These are phyloP conservation scores for Prochilodus magdalenae DNA, from an alignment of 2,113 vertebrate species.

Conservation along the genomic window DNA sequence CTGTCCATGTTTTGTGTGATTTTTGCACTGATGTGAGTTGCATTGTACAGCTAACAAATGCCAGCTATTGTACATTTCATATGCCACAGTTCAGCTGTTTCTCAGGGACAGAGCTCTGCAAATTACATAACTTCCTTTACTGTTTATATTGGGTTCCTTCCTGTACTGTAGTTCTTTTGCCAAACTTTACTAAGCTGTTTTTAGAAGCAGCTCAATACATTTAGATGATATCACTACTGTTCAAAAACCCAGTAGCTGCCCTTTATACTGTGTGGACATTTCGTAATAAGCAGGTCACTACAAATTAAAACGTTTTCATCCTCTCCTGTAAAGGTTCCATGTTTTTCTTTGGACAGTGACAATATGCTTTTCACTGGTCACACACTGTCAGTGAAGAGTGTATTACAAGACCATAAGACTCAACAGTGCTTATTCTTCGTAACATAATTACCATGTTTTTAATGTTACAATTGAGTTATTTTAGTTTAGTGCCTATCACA, in stretches of 20 bases:
- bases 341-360: too few relatives aligned
- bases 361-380: neutral
- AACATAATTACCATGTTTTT: neutral
- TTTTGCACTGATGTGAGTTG: neutral
- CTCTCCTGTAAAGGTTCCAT: too few relatives aligned
- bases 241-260: too few relatives aligned
- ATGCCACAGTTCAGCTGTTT: neutral
- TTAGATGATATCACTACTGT: too few relatives aligned
- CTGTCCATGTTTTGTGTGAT: neutral
- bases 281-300: too few relatives aligned
- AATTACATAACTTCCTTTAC: conserved; percentile 27
- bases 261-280: too few relatives aligned
- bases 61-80: neutral
- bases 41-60: neutral
- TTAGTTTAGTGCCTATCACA: neutral
- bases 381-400: neutral
- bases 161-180: neutral
- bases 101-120: conserved; percentile 1
- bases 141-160: conserved; percentile 24
- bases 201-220: too few relatives aligned
- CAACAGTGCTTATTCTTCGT: neutral
- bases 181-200: neutral
- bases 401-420: neutral
- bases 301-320: too few relatives aligned
- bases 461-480: neutral